phyloP scores from a whole-genome alignment of 2,888 invertebrate species.

The Caenorhabditis sp. region DNA sequence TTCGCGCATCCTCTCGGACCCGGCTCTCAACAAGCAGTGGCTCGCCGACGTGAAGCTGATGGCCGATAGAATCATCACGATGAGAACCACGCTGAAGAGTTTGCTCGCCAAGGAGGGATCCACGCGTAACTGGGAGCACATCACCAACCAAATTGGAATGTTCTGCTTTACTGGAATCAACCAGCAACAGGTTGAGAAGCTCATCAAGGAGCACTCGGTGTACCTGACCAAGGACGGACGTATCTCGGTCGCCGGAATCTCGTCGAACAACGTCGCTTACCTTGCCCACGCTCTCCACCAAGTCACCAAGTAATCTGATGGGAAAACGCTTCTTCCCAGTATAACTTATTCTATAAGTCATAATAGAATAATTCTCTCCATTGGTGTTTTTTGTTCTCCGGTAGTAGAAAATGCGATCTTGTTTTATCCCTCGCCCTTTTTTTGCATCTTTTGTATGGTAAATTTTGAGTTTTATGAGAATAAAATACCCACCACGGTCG shows the following conservation, averaged over 20 bases:
- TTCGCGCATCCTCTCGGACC: slow-evolving; percentile 86
- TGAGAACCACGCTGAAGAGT: slow-evolving; percentile 86
- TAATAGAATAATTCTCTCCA: slow-evolving; percentile 42
- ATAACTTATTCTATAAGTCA: slow-evolving; percentile 55
- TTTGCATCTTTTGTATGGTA: slow-evolving; percentile 5
- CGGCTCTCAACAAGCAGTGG: slow-evolving; percentile 89
- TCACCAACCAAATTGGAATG: slow-evolving; percentile 94
- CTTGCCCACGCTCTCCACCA: slow-evolving; percentile 84
- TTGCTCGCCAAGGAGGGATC: slow-evolving; percentile 84
- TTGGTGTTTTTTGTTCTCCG: slow-evolving; percentile 24
- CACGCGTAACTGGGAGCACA: slow-evolving; percentile 96
- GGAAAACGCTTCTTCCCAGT: background rate
- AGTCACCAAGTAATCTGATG: slow-evolving; percentile 67
- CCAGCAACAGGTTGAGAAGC: slow-evolving; percentile 77
- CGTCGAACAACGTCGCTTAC: slow-evolving; percentile 90
- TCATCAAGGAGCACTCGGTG: slow-evolving; percentile 81
- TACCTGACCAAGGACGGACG: slow-evolving; percentile 93
- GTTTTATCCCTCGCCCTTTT: slow-evolving; percentile 8
- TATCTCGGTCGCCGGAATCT: slow-evolving; percentile 96
- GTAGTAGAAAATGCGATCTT: no score
- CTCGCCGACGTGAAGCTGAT: slow-evolving; percentile 93
- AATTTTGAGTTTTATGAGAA: no score
- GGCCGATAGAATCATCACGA: slow-evolving; percentile 96
- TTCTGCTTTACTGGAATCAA: slow-evolving; percentile 97
- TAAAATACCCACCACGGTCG: no score